Conservation (phyloP, 2,797 vertebrate species). For the Avahi laniger region DNA sequence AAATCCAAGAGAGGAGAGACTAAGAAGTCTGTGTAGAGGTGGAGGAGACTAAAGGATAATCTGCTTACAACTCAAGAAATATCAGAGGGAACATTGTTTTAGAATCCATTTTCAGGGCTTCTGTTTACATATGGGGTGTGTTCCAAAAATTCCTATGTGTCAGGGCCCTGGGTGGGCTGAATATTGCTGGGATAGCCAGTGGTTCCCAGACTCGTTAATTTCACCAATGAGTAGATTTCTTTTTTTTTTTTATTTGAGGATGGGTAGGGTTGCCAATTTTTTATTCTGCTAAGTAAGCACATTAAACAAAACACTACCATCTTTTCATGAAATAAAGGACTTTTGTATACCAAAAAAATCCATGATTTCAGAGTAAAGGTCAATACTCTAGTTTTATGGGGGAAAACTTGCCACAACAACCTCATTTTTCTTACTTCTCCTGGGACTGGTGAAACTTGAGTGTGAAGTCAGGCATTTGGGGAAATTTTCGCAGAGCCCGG, state of each 20-base stretch:
- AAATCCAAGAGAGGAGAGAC: neutral
- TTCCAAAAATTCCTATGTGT: neutral
- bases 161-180: neutral
- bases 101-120: neutral
- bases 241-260: neutral
- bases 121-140: neutral
- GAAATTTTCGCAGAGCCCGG: neutral
- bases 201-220: neutral
- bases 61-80: neutral
- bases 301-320: constrained; percentile 44
- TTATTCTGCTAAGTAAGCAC: constrained; percentile 52
- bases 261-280: neutral
- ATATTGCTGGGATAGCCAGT: neutral
- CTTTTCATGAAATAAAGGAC: constrained; percentile 56
- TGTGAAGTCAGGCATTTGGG: neutral
- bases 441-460: neutral
- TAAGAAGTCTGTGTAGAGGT: neutral
- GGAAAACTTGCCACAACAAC: neutral
- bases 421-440: neutral
- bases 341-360: constrained; percentile 30
- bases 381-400: neutral
- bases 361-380: constrained; percentile 48
- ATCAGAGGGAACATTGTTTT: neutral
- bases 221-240: neutral
- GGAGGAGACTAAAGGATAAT: neutral